Percentiles rank a stretch among this genome's conserved stretches.
phyloP scores from a whole-genome alignment of 1,140 invertebrate species.

The Scaptomyza hsui region DNA sequence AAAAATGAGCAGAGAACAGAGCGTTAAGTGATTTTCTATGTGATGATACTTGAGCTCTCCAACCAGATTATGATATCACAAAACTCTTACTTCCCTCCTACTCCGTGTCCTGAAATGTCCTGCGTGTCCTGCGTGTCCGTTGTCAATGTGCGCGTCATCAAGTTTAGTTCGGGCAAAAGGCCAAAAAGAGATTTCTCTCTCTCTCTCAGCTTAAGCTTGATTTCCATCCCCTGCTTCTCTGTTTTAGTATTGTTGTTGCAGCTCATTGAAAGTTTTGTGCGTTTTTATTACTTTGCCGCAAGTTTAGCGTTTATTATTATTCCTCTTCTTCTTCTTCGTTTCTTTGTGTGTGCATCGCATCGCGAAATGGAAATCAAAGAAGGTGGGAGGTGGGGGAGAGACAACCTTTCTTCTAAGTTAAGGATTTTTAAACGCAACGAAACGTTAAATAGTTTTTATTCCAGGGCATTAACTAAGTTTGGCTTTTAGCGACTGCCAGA shows the following conservation, averaged over 20 bases:
- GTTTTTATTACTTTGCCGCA: constrained; percentile 76
- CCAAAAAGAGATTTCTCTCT: constrained; percentile 43
- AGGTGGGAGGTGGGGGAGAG: too few species aligned
- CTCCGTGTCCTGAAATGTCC: constrained; percentile 4
- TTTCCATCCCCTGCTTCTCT: constrained; percentile 5
- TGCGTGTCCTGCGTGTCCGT: constrained; percentile 32
- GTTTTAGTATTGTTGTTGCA: constrained; percentile 27
- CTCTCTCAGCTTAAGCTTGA: constrained; percentile 34
- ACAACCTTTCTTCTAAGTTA: constrained; percentile 1
- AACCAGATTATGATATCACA: constrained; percentile 78
- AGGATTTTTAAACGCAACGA: constrained; percentile 12
- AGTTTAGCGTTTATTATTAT: constrained; percentile 55
- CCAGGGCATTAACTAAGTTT: constrained; percentile 33
- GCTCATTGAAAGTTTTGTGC: constrained; percentile 79
- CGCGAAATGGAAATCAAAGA: constrained; percentile 31
- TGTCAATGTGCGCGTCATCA: constrained; percentile 66
- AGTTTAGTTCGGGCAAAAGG: constrained; percentile 71
- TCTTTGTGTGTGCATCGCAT: constrained; percentile 40
- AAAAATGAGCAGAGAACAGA: constrained; percentile 46
- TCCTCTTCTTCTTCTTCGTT: constrained; percentile 16
- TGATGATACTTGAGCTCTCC: constrained; percentile 78
- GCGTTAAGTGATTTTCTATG: constrained; percentile 82
- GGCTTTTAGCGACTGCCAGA: too few species aligned
- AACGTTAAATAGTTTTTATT: constrained; percentile 9
- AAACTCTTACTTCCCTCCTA: constrained; percentile 38